phyloP scores from a whole-genome alignment of 2,113 vertebrate species.

The Callospermophilus lateralis region DNA sequence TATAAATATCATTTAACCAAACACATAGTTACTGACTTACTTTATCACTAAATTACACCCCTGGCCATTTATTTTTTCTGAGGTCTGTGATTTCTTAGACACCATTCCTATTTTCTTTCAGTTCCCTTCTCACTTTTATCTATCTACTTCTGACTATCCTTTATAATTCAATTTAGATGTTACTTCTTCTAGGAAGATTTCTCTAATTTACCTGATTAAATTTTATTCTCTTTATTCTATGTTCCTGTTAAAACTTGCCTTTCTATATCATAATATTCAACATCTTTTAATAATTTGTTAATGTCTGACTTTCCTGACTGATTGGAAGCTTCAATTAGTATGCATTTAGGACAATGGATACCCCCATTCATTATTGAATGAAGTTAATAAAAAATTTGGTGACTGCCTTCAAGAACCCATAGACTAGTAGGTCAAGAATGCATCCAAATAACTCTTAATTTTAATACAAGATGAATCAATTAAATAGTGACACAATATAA shows the following conservation, averaged over 20 bases:
- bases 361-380: not conserved
- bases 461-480: slow-evolving; percentile 40
- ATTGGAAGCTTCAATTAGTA: not conserved
- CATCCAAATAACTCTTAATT: not conserved
- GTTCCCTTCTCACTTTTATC: not conserved
- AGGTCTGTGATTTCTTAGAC: not conserved
- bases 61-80: no score
- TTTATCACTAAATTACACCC: no score
- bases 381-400: slow-evolving; percentile 28
- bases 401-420: not conserved
- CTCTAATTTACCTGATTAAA: not conserved
- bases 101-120: not conserved
- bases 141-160: not conserved
- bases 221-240: not conserved
- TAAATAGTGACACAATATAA: not conserved
- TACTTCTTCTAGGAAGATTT: slow-evolving; percentile 8
- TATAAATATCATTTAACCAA: not conserved
- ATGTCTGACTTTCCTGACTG: slow-evolving; percentile 6
- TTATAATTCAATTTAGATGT: slow-evolving; percentile 24
- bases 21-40: not conserved
- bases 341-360: not conserved
- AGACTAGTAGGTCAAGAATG: not conserved
- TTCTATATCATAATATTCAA: not conserved
- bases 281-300: slow-evolving; percentile 4
- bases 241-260: not conserved